phyloP scores from a whole-genome alignment of 1,140 invertebrate species.

The Macrotrachela quadricornifera region DNA sequence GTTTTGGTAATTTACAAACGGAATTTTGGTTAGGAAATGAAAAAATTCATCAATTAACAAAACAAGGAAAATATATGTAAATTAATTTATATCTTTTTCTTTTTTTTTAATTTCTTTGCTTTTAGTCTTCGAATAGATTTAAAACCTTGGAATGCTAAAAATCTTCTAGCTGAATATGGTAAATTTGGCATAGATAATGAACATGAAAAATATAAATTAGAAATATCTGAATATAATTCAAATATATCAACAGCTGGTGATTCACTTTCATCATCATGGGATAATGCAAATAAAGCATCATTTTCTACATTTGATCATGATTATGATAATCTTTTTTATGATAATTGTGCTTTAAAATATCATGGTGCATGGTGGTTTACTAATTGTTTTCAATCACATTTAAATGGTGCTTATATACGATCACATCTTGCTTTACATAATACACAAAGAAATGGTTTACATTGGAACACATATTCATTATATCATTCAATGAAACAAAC shows the following conservation, averaged over 20 bases:
- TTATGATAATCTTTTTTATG: constrained; percentile 42
- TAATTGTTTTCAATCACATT: constrained; percentile 73
- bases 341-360: constrained; percentile 42
- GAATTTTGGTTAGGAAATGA: constrained; percentile 9
- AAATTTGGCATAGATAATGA: constrained; percentile 46
- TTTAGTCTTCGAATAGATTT: constrained; percentile 43
- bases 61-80: constrained; percentile 1
- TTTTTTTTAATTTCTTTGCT: constrained; percentile 1
- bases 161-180: constrained; percentile 40
- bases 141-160: constrained; percentile 37
- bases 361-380: constrained; percentile 36
- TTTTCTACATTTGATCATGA: constrained; percentile 6
- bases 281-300: constrained; percentile 14
- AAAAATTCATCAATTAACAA: background rate
- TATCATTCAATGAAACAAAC: too few species aligned
- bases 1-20: background rate
- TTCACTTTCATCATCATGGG: constrained; percentile 18
- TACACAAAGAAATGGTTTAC: too few species aligned
- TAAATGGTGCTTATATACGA: constrained; percentile 55
- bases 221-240: constrained; percentile 39
- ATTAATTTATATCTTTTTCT: too few species aligned
- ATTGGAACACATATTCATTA: too few species aligned
- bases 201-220: constrained; percentile 41
- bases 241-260: constrained; percentile 36
- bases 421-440: too few species aligned